A percentile compares a stretch with the other conserved stretches of the same genome.
These are phyloP conservation scores for Emydura subglobosa DNA, from an alignment of 2,113 vertebrate genomes.

Conservation along the genomic window DNA sequence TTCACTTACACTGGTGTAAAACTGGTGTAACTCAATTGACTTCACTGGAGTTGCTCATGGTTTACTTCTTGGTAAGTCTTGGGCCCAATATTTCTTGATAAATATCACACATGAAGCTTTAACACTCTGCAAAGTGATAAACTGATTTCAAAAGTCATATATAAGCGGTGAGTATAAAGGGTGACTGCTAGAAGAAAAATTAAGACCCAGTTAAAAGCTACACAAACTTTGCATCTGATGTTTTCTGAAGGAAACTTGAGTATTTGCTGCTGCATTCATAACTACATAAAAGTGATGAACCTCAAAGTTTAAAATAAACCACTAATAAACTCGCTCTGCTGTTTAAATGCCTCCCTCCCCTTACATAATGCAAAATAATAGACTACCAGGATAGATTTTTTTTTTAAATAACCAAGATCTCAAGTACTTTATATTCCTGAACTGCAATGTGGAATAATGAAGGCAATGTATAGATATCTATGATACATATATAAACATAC, in stretches of 20 bases:
- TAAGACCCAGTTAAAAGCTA: background rate
- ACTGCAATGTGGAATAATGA: background rate
- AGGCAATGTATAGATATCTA: background rate
- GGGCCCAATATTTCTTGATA: background rate
- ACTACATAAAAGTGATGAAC: background rate
- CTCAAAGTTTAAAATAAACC: background rate
- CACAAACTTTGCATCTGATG: background rate
- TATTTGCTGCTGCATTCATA: background rate
- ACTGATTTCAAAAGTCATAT: background rate
- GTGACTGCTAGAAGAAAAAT: background rate
- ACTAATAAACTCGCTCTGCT: accelerated
- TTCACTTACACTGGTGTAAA: background rate
- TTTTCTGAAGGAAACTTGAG: background rate
- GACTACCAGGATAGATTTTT: background rate
- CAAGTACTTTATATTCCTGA: background rate
- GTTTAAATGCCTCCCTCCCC: background rate
- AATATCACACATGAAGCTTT: background rate
- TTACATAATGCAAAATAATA: background rate
- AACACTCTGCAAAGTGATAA: background rate
- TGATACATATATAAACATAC: background rate
- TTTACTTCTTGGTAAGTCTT: accelerated
- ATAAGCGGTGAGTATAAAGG: background rate
- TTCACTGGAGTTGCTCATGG: background rate
- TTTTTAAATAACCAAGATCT: background rate
- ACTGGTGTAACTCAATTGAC: background rate